These are phyloP conservation scores for Hemithea aestivaria DNA, from an alignment of 2,888 invertebrate genomes.

Conservation along the genomic window DNA sequence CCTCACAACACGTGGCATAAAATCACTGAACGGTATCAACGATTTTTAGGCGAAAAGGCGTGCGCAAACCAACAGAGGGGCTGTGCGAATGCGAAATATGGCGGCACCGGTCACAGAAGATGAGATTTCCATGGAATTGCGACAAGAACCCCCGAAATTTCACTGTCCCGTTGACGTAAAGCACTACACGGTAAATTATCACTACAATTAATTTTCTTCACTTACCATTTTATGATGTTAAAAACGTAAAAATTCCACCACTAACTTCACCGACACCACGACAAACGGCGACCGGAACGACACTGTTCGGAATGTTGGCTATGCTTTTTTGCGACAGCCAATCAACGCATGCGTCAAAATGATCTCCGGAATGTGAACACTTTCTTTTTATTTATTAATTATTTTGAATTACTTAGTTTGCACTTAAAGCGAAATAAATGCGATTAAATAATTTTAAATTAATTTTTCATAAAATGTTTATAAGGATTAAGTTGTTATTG, in stretches of 20 bases:
- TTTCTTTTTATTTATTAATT: constrained; percentile 33
- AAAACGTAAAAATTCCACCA: constrained; percentile 75
- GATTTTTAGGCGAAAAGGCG: constrained; percentile 67
- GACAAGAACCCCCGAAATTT: constrained; percentile 36
- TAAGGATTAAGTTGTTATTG: not conserved
- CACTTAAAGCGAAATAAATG: not conserved
- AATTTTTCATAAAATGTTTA: not conserved
- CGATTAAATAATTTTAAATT: not conserved
- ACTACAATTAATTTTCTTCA: constrained; percentile 65
- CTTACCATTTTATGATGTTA: constrained; percentile 79
- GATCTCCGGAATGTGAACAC: constrained; percentile 48
- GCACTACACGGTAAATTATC: constrained; percentile 53
- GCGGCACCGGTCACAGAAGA: constrained; percentile 72
- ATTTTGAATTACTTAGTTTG: not conserved
- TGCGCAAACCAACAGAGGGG: constrained; percentile 70
- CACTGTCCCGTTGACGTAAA: constrained; percentile 38
- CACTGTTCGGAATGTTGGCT: constrained; percentile 73
- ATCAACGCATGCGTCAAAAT: constrained; percentile 77
- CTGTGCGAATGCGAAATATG: constrained; percentile 78
- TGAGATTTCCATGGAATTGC: constrained; percentile 52
- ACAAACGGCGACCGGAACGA: constrained; percentile 77
- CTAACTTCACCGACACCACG: constrained; percentile 74
- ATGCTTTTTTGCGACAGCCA: constrained; percentile 60
- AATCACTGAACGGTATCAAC: constrained; percentile 75
- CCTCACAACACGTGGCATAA: constrained; percentile 73